These are phyloP conservation scores for Cavia aperea DNA, from an alignment of 2,113 vertebrate species.

Conservation along the genomic window DNA sequence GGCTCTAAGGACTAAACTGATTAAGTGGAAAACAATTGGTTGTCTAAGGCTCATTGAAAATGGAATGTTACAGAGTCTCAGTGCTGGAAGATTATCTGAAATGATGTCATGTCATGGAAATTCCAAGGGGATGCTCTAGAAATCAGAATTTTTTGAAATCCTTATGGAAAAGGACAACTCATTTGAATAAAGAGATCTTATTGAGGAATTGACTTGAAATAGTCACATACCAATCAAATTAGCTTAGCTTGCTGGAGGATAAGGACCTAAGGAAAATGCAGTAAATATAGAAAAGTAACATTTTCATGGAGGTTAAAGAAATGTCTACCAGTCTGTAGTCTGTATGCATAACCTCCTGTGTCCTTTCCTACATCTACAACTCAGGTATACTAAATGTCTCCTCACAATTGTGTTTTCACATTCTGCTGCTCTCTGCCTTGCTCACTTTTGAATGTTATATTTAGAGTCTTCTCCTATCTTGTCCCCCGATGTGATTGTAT, in stretches of 20 bases:
- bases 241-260: background rate
- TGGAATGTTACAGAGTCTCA: background rate
- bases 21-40: conserved; percentile 46
- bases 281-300: background rate
- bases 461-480: background rate
- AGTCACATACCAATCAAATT: background rate
- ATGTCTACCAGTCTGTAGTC: background rate
- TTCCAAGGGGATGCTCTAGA: background rate
- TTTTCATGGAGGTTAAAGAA: background rate
- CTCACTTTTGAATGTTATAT: background rate
- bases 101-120: background rate
- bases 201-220: conserved; percentile 38
- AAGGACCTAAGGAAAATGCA: conserved; percentile 32
- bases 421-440: background rate
- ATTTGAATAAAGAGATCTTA: background rate
- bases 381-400: background rate
- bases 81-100: background rate
- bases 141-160: background rate
- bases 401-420: background rate
- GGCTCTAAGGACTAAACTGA: conserved; percentile 45
- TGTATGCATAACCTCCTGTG: background rate
- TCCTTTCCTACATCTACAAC: background rate
- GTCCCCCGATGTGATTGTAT: background rate
- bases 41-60: conserved; percentile 27
- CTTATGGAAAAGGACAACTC: background rate